Base-by-base conservation (phyloP, 2,888 invertebrate genomes). In the Tenodera sinensis region DNA sequence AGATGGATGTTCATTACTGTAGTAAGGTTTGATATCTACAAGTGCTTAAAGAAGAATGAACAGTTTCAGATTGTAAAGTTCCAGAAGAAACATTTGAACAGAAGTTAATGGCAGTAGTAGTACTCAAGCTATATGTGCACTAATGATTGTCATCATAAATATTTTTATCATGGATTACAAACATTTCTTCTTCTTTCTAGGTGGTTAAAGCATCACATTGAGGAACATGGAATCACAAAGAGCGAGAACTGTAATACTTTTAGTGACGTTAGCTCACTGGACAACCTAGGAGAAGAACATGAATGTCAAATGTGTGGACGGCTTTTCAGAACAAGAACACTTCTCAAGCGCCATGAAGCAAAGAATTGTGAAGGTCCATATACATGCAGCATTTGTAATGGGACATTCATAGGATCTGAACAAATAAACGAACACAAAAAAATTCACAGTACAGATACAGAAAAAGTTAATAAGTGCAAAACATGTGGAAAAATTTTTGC, bases 401-500 rank as follows among this genome's bases (percentile, higher is more conserved):
- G 91, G 47, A 85, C 90, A 28, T 92, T 91, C 89, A 91, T 91
- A 89, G 90, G 91, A 47, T 85, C 90, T 0, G 83, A 90, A 71
- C 28, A 91, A 83, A 82, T 91, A 84, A 82, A 89, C 83, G 88
- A 42, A 88, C 91, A 84, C 88, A 86, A 71, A 54, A 54, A 86
- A n/a, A 88, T 83, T 47, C 88, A 88, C 47, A 83, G 28, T 25
- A 71, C 28, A 20, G 54, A 71, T 20, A 28, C 83, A 15, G 28
- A 91, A 12, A 91, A 92, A 12, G 92, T 92, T 0, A 93, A 92
- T 90, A 92, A 92, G 89, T 93, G 92, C 87, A 88, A 86, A 82
- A 91, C 91, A n/a, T 92, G 93, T 89, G 92, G 90, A 0, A 92
- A 92, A 87, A 91, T 83, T 20, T 90, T 90, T 47, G 84, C 88